Conservation (phyloP, 2,888 invertebrate genomes). For the Megaustenia siamemsis region DNA sequence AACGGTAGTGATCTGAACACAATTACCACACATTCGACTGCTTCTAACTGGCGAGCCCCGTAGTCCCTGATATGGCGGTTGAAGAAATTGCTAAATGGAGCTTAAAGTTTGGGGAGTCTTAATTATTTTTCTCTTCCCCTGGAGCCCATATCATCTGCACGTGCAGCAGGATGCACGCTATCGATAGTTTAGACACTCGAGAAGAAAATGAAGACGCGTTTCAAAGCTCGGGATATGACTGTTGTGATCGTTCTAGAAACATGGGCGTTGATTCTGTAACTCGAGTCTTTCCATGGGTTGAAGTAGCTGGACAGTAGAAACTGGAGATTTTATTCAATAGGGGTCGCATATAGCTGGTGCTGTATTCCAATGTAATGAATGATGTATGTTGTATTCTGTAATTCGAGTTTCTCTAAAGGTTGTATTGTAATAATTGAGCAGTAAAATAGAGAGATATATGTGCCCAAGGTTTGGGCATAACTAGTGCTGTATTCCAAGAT, state of each 20-base stretch:
- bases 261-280: background rate
- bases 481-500: no score
- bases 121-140: conserved; percentile 49
- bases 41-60: background rate
- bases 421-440: no score
- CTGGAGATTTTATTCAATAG: no score
- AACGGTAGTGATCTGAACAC: conserved; percentile 29
- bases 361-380: no score
- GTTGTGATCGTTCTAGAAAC: background rate
- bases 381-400: no score
- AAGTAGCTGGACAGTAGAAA: no score
- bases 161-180: conserved; percentile 50
- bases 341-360: no score
- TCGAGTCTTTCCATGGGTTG: background rate
- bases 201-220: background rate
- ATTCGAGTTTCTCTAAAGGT: no score
- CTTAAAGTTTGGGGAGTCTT: conserved; percentile 49
- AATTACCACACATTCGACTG: background rate
- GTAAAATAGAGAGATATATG: no score
- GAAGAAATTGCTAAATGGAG: conserved; percentile 52
- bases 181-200: conserved; percentile 35
- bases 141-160: conserved; percentile 49
- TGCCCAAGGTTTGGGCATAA: no score
- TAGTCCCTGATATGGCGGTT: conserved; percentile 20
- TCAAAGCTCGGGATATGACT: background rate